Evolutionary conservation across 2,113 vertebrate genomes (phyloP).

Genomic region (Trichomycterus rosablanca): DNA sequence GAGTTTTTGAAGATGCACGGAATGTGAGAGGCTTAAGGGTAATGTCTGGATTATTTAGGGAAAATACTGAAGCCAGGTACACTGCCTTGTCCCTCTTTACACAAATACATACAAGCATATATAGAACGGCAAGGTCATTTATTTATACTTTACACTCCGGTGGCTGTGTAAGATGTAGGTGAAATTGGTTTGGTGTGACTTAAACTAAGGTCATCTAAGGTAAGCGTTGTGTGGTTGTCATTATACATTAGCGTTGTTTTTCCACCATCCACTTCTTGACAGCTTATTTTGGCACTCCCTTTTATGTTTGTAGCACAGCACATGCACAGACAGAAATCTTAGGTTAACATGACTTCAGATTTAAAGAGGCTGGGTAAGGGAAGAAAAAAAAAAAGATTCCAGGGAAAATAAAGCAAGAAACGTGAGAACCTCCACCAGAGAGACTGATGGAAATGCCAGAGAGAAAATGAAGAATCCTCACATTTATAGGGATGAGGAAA

Average conservation of each 20-base stretch:
- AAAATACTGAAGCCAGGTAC: background rate
- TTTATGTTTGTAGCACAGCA: slow-evolving; percentile 32
- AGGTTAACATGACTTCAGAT: slow-evolving; percentile 36
- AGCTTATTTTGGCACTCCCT: slow-evolving; percentile 32
- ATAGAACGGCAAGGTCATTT: slow-evolving; percentile 11
- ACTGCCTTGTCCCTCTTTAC: background rate
- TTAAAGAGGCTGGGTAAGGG: slow-evolving; percentile 28
- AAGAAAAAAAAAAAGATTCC: background rate
- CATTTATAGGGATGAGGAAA: slow-evolving; percentile 38
- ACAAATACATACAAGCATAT: background rate
- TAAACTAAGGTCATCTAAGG: slow-evolving; percentile 6
- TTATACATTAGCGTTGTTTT: slow-evolving; percentile 34
- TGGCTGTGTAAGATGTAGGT: background rate
- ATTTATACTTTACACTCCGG: slow-evolving; percentile 7
- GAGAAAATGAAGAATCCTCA: slow-evolving; percentile 11
- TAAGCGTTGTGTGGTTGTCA: slow-evolving; percentile 14
- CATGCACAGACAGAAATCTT: slow-evolving; percentile 19
- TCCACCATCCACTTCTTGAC: slow-evolving; percentile 14
- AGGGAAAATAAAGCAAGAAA: slow-evolving; percentile 23
- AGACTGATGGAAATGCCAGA: slow-evolving; percentile 31
- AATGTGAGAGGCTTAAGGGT: too few species aligned
- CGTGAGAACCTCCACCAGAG: slow-evolving; percentile 31
- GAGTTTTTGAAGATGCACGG: too few species aligned
- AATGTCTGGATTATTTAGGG: too few species aligned
- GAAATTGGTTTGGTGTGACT: slow-evolving; percentile 14